A percentile compares a stretch with the other conserved stretches of the same genome.
Evolutionary conservation across 2,113 vertebrate species (phyloP).

Genomic region (Sminthopsis crassicaudata): DNA sequence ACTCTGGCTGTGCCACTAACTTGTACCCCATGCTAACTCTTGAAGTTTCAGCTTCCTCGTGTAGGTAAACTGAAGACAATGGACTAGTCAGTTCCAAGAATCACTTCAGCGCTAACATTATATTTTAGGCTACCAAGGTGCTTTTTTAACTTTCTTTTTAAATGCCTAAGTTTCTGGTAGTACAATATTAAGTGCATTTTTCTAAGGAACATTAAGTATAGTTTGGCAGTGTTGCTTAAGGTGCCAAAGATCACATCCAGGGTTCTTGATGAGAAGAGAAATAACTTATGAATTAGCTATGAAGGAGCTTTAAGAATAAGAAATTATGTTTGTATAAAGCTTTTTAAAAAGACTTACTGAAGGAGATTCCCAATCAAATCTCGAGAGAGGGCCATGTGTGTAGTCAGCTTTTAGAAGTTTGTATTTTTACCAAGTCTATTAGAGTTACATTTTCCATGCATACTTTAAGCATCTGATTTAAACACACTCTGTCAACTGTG

Average conservation of each 20-base stretch:
- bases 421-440: neutral
- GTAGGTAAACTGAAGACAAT: neutral
- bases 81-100: neutral
- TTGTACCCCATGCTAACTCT: neutral
- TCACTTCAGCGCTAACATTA: neutral
- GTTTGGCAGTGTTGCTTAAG: neutral
- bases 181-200: neutral
- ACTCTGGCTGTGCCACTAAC: neutral
- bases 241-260: neutral
- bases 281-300: constrained; percentile 10
- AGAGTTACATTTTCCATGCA: constrained; percentile 10
- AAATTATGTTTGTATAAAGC: neutral
- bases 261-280: neutral
- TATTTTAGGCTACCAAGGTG: neutral
- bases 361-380: neutral
- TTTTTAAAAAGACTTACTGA: neutral
- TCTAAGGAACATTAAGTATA: neutral
- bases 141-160: neutral
- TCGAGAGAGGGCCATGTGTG: neutral
- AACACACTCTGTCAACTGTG: constrained; percentile 18
- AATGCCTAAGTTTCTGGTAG: neutral
- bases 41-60: neutral
- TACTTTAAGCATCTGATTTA: constrained; percentile 37
- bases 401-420: neutral
- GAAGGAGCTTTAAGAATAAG: neutral